phyloP scores from a whole-genome alignment of 2,888 invertebrate genomes.

The Metallyticus violacea region DNA sequence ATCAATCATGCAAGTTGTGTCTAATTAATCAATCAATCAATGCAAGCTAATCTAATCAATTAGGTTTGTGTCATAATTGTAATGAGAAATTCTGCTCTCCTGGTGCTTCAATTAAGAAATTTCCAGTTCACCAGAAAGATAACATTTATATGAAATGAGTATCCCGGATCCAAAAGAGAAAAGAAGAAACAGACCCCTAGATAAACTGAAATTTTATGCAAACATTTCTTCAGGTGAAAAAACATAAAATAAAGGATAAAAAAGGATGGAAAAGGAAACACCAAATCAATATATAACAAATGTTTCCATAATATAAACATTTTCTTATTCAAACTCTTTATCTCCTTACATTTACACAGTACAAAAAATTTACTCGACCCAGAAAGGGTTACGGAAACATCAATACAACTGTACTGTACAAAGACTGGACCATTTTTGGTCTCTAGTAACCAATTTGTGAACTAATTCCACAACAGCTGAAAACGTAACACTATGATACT shows the following conservation, averaged over 20 bases:
- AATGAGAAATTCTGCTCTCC: no score
- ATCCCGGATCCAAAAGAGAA: no score
- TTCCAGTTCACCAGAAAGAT: no score
- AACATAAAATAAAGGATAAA: neutral
- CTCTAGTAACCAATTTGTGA: conserved; percentile 27
- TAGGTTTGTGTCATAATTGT: no score
- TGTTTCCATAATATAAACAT: conserved; percentile 46
- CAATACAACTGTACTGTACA: conserved; percentile 35
- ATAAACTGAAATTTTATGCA: no score
- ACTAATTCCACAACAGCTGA: conserved; percentile 26
- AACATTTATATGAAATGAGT: no score
- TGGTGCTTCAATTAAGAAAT: no score
- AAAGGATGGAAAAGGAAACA: neutral
- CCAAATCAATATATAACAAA: neutral
- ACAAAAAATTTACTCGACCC: conserved; percentile 69
- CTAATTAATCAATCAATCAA: no score
- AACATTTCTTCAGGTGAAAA: no score
- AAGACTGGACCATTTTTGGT: conserved; percentile 24
- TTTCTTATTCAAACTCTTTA: conserved; percentile 66
- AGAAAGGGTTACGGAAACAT: conserved; percentile 35
- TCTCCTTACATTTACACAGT: conserved; percentile 74
- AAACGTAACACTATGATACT: conserved; percentile 29
- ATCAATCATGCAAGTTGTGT: no score
- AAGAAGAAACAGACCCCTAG: no score
- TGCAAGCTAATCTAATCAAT: no score